phyloP scores from a whole-genome alignment of 1,140 invertebrate species.

The Pogonognathellus flavescens region DNA sequence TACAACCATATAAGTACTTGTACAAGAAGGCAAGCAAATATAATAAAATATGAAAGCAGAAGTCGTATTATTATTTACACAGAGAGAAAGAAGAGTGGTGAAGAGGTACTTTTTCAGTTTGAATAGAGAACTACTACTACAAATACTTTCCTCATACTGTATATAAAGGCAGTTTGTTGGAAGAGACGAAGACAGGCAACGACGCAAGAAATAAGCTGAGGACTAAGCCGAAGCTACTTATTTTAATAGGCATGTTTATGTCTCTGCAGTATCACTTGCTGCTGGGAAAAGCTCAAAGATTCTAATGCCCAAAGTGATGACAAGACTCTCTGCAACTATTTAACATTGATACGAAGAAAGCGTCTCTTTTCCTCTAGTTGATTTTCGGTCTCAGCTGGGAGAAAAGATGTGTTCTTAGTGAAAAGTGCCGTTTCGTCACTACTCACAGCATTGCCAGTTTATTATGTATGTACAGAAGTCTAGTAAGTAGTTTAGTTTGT shows the following conservation, averaged over 20 bases:
- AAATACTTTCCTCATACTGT: too few species aligned
- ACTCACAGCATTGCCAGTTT: too few species aligned
- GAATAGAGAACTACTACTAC: too few species aligned
- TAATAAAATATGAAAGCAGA: constrained; percentile 21
- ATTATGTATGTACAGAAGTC: too few species aligned
- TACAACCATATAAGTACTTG: not conserved
- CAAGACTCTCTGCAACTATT: not conserved
- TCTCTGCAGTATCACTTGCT: constrained; percentile 19
- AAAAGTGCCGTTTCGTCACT: not conserved
- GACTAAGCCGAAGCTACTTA: constrained; percentile 41
- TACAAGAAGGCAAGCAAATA: constrained; percentile 10
- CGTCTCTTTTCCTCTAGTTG: not conserved
- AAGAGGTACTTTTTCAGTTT: not conserved
- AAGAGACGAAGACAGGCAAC: not conserved
- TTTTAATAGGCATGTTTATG: constrained; percentile 45
- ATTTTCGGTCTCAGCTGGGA: constrained; percentile 7
- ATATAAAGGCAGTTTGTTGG: too few species aligned
- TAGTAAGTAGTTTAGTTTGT: too few species aligned
- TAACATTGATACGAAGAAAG: constrained; percentile 1
- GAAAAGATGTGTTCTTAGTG: not conserved
- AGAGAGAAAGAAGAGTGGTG: not conserved
- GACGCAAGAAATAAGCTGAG: constrained; percentile 12
- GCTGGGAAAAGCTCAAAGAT: constrained; percentile 7
- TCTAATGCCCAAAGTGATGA: constrained; percentile 25
- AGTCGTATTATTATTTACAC: constrained; percentile 22